phyloP scores from a whole-genome alignment of 2,113 vertebrate genomes.

The Anser cygnoides region DNA sequence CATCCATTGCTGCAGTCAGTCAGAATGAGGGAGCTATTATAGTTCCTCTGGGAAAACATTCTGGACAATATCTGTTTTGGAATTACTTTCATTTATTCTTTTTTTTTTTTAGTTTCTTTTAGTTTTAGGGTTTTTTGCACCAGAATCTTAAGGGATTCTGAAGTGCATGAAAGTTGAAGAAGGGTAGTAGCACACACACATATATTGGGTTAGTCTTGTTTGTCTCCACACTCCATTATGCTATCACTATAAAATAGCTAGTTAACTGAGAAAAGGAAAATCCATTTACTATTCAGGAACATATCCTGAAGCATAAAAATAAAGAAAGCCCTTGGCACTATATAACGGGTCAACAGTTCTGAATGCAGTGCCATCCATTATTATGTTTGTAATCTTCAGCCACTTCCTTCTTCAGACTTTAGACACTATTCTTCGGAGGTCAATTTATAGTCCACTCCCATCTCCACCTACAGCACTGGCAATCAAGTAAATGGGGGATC shows the following conservation, averaged over 20 bases:
- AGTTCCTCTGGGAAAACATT: not conserved
- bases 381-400: not conserved
- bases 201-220: not conserved
- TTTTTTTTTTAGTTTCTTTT: not conserved
- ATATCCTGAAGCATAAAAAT: not conserved
- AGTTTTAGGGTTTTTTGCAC: not conserved
- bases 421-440: not conserved
- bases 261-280: not conserved
- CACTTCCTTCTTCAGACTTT: not conserved
- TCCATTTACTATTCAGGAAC: not conserved
- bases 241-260: not conserved
- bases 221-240: not conserved
- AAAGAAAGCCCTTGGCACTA: not conserved
- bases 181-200: not conserved
- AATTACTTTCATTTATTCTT: not conserved
- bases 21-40: not conserved
- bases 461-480: rapidly evolving
- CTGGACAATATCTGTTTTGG: not conserved
- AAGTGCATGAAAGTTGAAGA: not conserved
- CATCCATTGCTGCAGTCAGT: not conserved
- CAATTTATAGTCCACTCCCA: not conserved
- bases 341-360: not conserved
- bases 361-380: not conserved
- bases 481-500: not conserved
- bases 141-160: not conserved